Evolutionary conservation across 2,888 invertebrate genomes (phyloP), one percentile per base, ranked within the genome.

Genomic region (Eupithecia insigniata): DNA sequence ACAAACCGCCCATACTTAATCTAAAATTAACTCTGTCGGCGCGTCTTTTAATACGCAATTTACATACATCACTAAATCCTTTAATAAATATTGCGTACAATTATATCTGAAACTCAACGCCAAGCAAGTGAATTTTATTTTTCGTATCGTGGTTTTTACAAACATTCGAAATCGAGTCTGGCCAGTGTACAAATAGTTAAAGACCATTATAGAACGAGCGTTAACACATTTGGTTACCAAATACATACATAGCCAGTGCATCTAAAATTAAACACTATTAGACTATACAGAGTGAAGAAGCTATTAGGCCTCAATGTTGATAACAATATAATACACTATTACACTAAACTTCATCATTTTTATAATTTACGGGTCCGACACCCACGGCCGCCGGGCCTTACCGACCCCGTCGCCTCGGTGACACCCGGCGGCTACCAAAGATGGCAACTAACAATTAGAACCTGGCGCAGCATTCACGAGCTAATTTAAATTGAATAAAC

Each of bases 301-400:
- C 85, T 81, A 85, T 85, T 89, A 89, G 89, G 89, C 89, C 89
- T 85, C 85, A 75, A 79, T 81, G 85, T 84, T 81, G 78, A 86
- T 82, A 85, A 86, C 84, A 82, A 84, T 86, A 87, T 88, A 85
- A 82, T 88, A 88, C 87, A 88, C 72, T 80, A 82, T 84, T 82
- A 84, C 78, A 77, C 69, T 78, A 76, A n/a, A 69, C 71, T 78
- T 81, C 39, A 39, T 39, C 16, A 3, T 16, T 43, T 18, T 18
- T 74, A 75, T 64, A 70, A 74, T 80, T 61, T 28, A 67, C 22
- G 30, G 32, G 64, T 68, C 69, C 73, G 76, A 55, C 68, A 73
- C 68, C 34, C 80, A 72, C n/a, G n/a, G n/a, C n/a, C n/a, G n/a
- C n/a, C n/a, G n/a, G n/a, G n/a, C n/a, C n/a, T n/a, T n/a, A n/a